A percentile compares a stretch with the other conserved stretches of the same genome.
phyloP scores from a whole-genome alignment of 2,113 vertebrate species.

The Urocitellus parryii region DNA sequence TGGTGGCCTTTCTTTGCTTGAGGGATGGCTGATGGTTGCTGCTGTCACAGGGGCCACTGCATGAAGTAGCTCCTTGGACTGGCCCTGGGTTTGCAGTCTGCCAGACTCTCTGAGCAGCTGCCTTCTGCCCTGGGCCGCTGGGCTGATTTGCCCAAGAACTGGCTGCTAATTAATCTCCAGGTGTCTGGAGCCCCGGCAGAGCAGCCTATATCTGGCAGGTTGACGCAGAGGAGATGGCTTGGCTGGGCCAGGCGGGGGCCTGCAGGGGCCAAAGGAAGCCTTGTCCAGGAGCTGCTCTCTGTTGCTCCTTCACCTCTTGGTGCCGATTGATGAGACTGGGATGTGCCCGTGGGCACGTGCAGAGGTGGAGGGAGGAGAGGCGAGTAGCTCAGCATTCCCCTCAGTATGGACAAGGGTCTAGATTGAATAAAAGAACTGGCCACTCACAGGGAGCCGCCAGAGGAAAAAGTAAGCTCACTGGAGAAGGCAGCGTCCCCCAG shows the following conservation, averaged over 20 bases:
- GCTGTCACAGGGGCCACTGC: too few species aligned
- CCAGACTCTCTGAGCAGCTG: constrained; percentile 2
- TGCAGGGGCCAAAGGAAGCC: not conserved
- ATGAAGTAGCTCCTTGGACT: not conserved
- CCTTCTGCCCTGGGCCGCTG: constrained; percentile 20
- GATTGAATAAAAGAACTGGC: not conserved
- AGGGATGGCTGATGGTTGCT: not conserved
- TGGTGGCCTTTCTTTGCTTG: not conserved
- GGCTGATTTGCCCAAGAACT: constrained; percentile 2
- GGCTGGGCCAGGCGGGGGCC: not conserved
- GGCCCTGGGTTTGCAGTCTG: not conserved
- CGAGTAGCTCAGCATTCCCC: not conserved
- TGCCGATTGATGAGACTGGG: not conserved
- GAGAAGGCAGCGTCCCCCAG: not conserved
- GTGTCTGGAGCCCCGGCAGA: not conserved
- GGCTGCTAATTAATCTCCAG: constrained; percentile 72
- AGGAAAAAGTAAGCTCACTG: not conserved
- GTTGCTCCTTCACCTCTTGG: not conserved
- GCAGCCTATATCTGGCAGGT: constrained; percentile 54
- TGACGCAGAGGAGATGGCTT: not conserved
- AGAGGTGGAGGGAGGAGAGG: not conserved
- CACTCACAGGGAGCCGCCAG: not conserved
- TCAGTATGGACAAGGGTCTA: not conserved
- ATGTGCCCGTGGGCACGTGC: too few species aligned
- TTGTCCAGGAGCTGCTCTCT: not conserved